These are phyloP conservation scores for Sceloporus undulatus DNA, from an alignment of 2,113 vertebrate species.

Conservation along the genomic window DNA sequence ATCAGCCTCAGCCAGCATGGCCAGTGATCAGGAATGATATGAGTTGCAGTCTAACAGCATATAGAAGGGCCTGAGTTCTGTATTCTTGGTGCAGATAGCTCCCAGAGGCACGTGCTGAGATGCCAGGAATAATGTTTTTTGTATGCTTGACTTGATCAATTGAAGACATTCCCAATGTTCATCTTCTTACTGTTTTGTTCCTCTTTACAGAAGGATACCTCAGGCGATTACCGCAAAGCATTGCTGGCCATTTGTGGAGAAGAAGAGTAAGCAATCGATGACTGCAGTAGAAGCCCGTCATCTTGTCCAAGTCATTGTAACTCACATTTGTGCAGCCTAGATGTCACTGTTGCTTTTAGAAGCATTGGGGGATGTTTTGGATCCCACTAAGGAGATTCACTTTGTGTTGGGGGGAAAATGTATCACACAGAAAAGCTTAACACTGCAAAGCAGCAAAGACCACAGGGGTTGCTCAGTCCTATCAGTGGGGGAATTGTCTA, in stretches of 20 bases:
- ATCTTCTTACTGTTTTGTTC: slow-evolving; percentile 20
- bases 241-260: slow-evolving; percentile 91
- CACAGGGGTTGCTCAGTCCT: slow-evolving; percentile 26
- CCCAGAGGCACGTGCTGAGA: neutral
- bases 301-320: slow-evolving; percentile 49
- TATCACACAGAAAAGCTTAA: slow-evolving; percentile 43
- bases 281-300: neutral
- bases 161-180: neutral
- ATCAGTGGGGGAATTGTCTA: slow-evolving; percentile 35
- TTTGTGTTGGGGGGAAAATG: slow-evolving; percentile 39
- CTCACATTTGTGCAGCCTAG: slow-evolving; percentile 55
- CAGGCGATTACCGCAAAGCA: slow-evolving; percentile 93
- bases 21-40: too few relatives aligned
- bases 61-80: too few relatives aligned
- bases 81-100: too few relatives aligned
- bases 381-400: slow-evolving; percentile 43
- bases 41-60: too few relatives aligned
- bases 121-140: neutral
- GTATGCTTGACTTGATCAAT: neutral
- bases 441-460: slow-evolving; percentile 36
- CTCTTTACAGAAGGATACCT: slow-evolving; percentile 90
- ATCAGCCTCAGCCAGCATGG: too few relatives aligned
- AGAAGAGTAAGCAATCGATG: slow-evolving; percentile 82
- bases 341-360: slow-evolving; percentile 62
- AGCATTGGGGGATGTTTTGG: slow-evolving; percentile 47